A percentile compares a stretch with the other conserved stretches of the same genome.
phyloP scores from a whole-genome alignment of 1,140 invertebrate genomes.

The Drosophila insularis region DNA sequence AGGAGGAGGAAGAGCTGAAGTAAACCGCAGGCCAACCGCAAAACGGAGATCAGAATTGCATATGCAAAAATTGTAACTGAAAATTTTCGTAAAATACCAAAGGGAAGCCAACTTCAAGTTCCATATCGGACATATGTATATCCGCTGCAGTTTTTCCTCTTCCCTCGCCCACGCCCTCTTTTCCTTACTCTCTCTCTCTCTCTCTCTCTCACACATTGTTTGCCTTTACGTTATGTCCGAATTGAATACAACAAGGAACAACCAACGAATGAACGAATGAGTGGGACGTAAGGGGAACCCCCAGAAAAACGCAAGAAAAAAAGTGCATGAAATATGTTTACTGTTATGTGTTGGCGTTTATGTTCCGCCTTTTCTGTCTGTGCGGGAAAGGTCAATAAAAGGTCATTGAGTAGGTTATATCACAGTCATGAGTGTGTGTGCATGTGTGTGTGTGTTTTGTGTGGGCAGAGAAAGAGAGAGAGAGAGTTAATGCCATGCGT shows the following conservation, averaged over 20 bases:
- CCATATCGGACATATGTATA: slow-evolving; percentile 4
- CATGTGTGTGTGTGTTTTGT: slow-evolving; percentile 7
- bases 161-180: too few species aligned
- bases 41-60: slow-evolving; percentile 72
- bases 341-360: slow-evolving; percentile 71
- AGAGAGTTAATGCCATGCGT: slow-evolving; percentile 6
- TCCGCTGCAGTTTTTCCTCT: not conserved
- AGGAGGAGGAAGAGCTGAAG: slow-evolving; percentile 18
- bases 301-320: slow-evolving; percentile 28
- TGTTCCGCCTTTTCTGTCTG: slow-evolving; percentile 46
- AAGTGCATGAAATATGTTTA: slow-evolving; percentile 74
- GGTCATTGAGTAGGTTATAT: slow-evolving; percentile 71
- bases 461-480: not conserved
- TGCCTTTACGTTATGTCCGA: slow-evolving; percentile 48
- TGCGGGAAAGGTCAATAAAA: slow-evolving; percentile 68
- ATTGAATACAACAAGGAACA: slow-evolving; percentile 46
- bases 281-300: not conserved
- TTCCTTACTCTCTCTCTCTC: not conserved
- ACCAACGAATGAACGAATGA: not conserved
- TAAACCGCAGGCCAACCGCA: slow-evolving; percentile 63
- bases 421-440: slow-evolving; percentile 23
- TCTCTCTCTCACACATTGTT: not conserved
- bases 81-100: slow-evolving; percentile 61
- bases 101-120: slow-evolving; percentile 15
- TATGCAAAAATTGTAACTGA: slow-evolving; percentile 73